These are phyloP conservation scores for Lanius collurio DNA, from an alignment of 2,113 vertebrate genomes.

Conservation along the genomic window DNA sequence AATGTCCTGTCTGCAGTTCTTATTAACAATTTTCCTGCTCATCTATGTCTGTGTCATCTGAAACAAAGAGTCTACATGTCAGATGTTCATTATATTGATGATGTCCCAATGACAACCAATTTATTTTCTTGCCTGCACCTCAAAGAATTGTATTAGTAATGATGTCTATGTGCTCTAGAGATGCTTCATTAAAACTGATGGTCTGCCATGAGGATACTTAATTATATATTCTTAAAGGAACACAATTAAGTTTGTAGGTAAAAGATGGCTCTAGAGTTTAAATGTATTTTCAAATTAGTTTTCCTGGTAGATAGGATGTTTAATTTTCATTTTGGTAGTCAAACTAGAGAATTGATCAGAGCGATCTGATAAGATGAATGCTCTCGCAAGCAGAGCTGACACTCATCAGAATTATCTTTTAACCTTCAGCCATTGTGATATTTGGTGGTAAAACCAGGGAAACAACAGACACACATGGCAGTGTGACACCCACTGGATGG, in stretches of 20 bases:
- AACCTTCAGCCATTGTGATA: neutral
- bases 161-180: constrained; percentile 33
- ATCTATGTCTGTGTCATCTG: neutral
- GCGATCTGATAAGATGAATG: neutral
- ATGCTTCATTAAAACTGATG: constrained; percentile 42
- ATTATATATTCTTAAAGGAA: constrained; percentile 63
- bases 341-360: constrained; percentile 5
- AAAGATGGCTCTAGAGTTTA: constrained; percentile 50
- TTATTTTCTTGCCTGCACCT: constrained; percentile 60
- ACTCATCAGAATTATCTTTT: neutral
- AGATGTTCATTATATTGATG: constrained; percentile 51
- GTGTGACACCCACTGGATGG: too few relatives aligned
- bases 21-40: constrained; percentile 27
- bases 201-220: constrained; percentile 48
- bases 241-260: constrained; percentile 54
- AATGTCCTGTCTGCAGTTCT: neutral
- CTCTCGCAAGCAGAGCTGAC: neutral
- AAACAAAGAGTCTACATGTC: constrained; percentile 34
- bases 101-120: constrained; percentile 56
- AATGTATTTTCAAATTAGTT: constrained; percentile 42
- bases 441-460: neutral
- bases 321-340: constrained; percentile 44
- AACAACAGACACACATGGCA: neutral
- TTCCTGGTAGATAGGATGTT: constrained; percentile 2
- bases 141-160: constrained; percentile 51